Base-by-base conservation (phyloP, 1,140 invertebrate species). In the Hycleus cichorii region DNA sequence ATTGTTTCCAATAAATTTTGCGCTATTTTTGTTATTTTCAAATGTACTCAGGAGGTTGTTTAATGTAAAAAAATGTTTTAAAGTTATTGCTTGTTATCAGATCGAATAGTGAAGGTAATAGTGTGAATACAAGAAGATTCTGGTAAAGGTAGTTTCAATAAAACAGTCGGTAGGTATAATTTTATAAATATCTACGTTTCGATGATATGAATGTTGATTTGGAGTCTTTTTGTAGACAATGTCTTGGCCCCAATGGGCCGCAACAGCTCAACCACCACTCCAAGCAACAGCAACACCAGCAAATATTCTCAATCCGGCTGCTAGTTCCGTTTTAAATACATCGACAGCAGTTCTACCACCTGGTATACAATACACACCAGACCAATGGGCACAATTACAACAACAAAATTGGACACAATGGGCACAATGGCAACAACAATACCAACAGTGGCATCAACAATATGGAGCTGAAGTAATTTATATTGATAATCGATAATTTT, bases 381-480 rank as follows among this genome's bases (percentile, higher is more conserved):
- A 88, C 51, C 86, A 88, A 71, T 88, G 86, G 67, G 64, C 68
- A 9, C 70, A 72, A 58, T 64, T 82, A 55, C 87, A 90, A 69
- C 85, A 87, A 62, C 87, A 89, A 69, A 87, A 89, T 66, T 90
- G 88, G 88, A 81, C 87, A 50, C 87, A 90, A 65, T 91, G 89
- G 89, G 80, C 85, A 38, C 85, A 87, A 60, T 90, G 88, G 85
- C 87, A 90, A 68, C 86, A 89, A 66, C 88, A 90, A 65, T 90
- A 89, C 70, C 83, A 87, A 43, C 88, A 90, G 66, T 91, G 89
- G 89, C 88, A 90, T 69, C 80, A 81, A 45, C 86, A 90, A 67
- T 90, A 89, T 73, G 87, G 87, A 44, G 85, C 87, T 48, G 87
- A 89, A 80, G 87, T 89, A 74, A 60, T 39, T 43, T 39, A 40